Base-by-base conservation (phyloP, 2,797 vertebrate species). In the Anabacerthia variegaticeps region DNA sequence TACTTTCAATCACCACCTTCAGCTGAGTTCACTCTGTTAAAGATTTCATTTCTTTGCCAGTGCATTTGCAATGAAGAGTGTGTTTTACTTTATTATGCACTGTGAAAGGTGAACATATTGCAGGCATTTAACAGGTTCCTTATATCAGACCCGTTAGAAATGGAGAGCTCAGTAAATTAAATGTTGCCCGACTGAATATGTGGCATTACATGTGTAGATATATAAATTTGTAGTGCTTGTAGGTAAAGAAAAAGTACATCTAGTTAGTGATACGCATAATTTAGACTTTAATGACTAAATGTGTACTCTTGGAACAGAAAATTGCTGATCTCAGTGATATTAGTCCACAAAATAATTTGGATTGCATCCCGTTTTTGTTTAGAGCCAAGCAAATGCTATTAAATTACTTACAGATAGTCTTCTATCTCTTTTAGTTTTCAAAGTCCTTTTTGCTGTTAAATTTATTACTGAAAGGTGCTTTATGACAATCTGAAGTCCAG, bases 21-120 rank as follows among this genome's bases (percentile, higher is more conserved):
- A 82, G 59, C 83, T n/a, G 41, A 67, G 55, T 66, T 97, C 78
- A n/a, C 78, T 91, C 84, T 63, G 71, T 59, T 43, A 56, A 85
- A 85, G 92, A 63, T 78, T 90, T 84, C 41, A 51, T 93, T 90
- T 71, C 66, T 74, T 68, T 92, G 88, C 77, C 85, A 67, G 82
- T 69, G 28, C 20, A 37, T 44, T 93, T 94, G 92, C 74, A 84
- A 43, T 51, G 21, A 8, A 65, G 93, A 55, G 54, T 41, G 46
- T 82, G 74, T 88, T 95, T 96, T 95, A 93, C 89, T 96, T 96
- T 67, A 91, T 96, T 95, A 87, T 91, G 90, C 88, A 51, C 85
- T 93, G 95, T 69, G 86, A 96, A 92, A 98, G 92, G 88, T 90
- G 96, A 96, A 91, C 87, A 95, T 73, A 91, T 95, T 93, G 96